phyloP scores from a whole-genome alignment of 2,113 vertebrate species.

The Microcebus ravelobensis region DNA sequence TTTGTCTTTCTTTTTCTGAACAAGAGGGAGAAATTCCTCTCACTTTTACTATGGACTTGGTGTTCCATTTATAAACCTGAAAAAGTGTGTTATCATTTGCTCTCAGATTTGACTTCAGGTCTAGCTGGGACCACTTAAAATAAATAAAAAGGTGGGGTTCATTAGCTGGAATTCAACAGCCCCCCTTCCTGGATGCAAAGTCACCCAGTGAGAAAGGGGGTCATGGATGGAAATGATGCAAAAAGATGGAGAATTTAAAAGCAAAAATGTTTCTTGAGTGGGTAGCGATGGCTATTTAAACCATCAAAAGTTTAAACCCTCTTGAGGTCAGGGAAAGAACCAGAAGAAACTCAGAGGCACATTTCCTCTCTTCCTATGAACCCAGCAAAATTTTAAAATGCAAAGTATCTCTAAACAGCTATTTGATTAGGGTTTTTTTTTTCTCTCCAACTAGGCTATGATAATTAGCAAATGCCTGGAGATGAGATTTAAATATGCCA shows the following conservation, averaged over 20 bases:
- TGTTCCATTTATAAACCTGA: neutral
- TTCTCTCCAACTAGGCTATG: slow-evolving; percentile 60
- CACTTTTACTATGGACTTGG: neutral
- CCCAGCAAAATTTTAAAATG: slow-evolving; percentile 73
- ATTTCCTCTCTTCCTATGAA: slow-evolving; percentile 63
- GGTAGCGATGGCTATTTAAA: slow-evolving; percentile 5
- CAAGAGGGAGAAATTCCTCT: neutral
- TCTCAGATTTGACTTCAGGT: slow-evolving; percentile 4
- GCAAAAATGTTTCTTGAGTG: slow-evolving; percentile 24
- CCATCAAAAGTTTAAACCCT: slow-evolving; percentile 55
- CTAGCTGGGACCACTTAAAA: neutral
- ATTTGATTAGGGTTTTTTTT: slow-evolving; percentile 73
- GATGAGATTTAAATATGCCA: slow-evolving; percentile 85
- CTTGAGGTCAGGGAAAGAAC: slow-evolving; percentile 62
- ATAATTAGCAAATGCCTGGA: slow-evolving; percentile 85
- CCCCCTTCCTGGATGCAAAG: neutral
- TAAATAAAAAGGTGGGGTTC: slow-evolving; percentile 18
- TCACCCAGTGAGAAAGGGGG: slow-evolving; percentile 9
- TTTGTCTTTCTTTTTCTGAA: neutral
- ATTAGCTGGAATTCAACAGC: slow-evolving; percentile 2
- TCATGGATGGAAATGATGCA: neutral
- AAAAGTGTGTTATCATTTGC: neutral
- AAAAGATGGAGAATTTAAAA: neutral
- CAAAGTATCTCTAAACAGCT: slow-evolving; percentile 80
- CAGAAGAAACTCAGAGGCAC: neutral